A percentile compares a stretch with the other conserved stretches of the same genome.
These are phyloP conservation scores for Zapornia atra DNA, from an alignment of 2,113 vertebrate species.

Conservation along the genomic window DNA sequence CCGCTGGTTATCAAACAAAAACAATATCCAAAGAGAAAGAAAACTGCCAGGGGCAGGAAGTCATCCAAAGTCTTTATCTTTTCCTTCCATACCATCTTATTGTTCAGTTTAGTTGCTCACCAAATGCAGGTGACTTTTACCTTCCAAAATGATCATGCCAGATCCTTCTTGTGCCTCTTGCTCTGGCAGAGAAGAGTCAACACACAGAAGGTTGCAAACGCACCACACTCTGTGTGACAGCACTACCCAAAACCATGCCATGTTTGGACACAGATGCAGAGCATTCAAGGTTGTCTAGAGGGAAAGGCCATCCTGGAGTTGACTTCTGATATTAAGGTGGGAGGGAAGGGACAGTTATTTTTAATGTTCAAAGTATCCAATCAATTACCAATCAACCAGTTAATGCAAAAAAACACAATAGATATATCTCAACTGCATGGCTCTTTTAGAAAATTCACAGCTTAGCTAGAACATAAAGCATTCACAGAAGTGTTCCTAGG, in stretches of 20 bases:
- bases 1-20: slow-evolving; percentile 2
- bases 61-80: neutral
- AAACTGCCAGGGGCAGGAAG: neutral
- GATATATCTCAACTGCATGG: neutral
- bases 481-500: neutral
- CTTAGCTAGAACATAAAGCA: slow-evolving; percentile 11
- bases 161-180: neutral
- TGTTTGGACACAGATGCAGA: neutral
- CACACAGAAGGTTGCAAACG: neutral
- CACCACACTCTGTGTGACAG: neutral
- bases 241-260: neutral
- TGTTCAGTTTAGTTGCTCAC: neutral
- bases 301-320: neutral
- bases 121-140: neutral
- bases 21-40: neutral
- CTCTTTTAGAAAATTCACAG: slow-evolving; percentile 67
- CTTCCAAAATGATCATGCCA: neutral
- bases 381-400: neutral
- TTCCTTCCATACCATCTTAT: neutral
- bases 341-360: neutral
- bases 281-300: neutral
- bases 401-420: slow-evolving; percentile 58
- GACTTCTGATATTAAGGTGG: neutral
- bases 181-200: neutral
- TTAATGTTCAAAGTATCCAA: neutral